These are phyloP conservation scores for Vidua macroura DNA, from an alignment of 2,113 vertebrate genomes.

Conservation along the genomic window DNA sequence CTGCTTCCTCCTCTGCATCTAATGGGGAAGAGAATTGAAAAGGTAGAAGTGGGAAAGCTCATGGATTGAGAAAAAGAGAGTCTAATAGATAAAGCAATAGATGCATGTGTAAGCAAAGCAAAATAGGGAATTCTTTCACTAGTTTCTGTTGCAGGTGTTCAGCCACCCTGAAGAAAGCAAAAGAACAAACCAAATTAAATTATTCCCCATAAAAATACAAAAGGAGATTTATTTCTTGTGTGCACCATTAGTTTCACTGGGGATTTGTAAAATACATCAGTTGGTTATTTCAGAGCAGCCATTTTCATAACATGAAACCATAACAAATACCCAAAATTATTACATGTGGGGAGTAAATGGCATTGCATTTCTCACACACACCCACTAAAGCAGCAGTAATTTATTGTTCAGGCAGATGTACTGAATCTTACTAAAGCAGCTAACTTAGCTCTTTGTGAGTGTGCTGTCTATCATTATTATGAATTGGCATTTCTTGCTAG, in stretches of 20 bases:
- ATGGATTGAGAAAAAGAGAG: neutral
- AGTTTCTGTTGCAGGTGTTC: neutral
- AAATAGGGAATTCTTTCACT: neutral
- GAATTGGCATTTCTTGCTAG: neutral
- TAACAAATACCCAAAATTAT: neutral
- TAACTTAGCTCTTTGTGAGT: neutral
- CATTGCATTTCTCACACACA: neutral
- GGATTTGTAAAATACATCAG: neutral
- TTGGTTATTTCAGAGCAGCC: neutral
- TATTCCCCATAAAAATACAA: neutral
- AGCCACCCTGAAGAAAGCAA: neutral
- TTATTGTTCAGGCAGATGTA: neutral
- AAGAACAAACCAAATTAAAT: neutral
- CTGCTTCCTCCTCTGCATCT: accelerated
- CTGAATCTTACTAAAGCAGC: neutral
- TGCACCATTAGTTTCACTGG: neutral
- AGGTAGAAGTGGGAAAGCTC: neutral
- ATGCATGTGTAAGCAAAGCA: accelerated
- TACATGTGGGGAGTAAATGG: neutral
- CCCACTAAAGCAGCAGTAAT: neutral
- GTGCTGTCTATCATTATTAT: neutral
- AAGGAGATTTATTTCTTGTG: neutral
- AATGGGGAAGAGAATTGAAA: neutral
- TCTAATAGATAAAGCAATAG: neutral
- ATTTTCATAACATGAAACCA: neutral